Percentiles rank a stretch among this genome's conserved stretches.
phyloP scores from a whole-genome alignment of 2,888 invertebrate species.

The Caenorhabditis becei region DNA sequence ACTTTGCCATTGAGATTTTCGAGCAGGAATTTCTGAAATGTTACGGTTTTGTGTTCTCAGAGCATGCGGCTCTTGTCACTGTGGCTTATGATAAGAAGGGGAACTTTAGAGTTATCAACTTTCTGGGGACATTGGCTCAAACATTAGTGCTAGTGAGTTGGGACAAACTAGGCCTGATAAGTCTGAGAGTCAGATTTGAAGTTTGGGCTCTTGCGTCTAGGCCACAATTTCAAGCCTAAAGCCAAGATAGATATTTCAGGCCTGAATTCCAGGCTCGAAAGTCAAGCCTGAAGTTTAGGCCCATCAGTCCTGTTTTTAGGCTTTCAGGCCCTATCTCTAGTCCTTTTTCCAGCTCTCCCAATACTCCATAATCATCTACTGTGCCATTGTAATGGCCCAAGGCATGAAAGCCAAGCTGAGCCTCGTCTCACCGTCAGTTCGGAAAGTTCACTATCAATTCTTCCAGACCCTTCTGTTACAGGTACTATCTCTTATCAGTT shows the following conservation, averaged over 20 bases:
- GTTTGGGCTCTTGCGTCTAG: background rate
- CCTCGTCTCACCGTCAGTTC: background rate
- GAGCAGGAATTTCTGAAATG: background rate
- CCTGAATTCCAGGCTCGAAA: no score
- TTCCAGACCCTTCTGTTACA: conserved; percentile 2
- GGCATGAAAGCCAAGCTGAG: conserved; percentile 3
- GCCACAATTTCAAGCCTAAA: no score
- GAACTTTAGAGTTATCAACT: background rate
- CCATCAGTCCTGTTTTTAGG: no score
- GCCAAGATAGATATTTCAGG: no score
- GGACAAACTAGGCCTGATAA: no score
- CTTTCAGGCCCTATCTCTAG: no score
- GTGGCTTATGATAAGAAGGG: conserved; percentile 13
- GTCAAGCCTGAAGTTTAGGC: no score
- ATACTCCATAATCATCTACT: conserved; percentile 17
- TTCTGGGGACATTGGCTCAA: background rate
- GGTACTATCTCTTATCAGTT: no score
- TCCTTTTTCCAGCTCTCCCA: background rate
- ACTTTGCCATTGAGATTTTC: background rate
- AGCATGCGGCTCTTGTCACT: background rate
- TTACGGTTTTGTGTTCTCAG: background rate
- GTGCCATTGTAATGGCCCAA: background rate
- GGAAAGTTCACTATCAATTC: conserved; percentile 8
- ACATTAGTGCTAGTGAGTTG: background rate
- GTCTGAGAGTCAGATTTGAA: no score